Conservation (phyloP, 92 coral and sea anemone genomes). For the Galaxea fascicularis region DNA sequence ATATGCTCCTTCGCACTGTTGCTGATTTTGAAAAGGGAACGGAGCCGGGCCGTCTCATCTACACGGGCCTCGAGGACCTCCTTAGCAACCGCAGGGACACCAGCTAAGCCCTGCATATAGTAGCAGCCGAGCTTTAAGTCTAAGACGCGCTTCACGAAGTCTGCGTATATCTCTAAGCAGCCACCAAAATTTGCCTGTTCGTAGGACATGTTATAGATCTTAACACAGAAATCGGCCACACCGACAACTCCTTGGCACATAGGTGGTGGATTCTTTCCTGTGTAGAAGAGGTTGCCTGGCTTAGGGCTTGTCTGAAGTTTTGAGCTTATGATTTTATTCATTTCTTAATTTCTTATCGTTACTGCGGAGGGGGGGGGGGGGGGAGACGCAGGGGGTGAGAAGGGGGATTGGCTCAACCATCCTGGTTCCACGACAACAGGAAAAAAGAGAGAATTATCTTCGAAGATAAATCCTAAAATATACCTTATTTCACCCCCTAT, state of each 20-base stretch:
- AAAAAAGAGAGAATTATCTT: too few relatives aligned
- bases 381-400: too few relatives aligned
- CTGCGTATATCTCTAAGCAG: slow-evolving; percentile 16
- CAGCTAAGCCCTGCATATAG: neutral
- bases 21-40: slow-evolving; percentile 19
- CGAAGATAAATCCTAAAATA: too few relatives aligned
- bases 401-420: too few relatives aligned
- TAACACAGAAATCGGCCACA: slow-evolving; percentile 32
- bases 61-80: neutral
- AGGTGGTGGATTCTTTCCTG: slow-evolving; percentile 35
- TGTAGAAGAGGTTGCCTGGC: neutral
- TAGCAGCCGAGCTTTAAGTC: slow-evolving; percentile 28
- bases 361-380: too few relatives aligned
- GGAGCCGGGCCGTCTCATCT: neutral
- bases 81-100: neutral
- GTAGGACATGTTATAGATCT: slow-evolving; percentile 24
- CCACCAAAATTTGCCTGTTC: slow-evolving; percentile 28
- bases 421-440: too few relatives aligned
- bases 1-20: slow-evolving; percentile 23
- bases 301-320: neutral
- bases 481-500: too few relatives aligned
- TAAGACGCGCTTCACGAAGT: neutral
- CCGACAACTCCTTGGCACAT: slow-evolving; percentile 5
- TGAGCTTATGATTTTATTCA: too few relatives aligned
- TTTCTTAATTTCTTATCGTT: too few relatives aligned